Conservation (phyloP, 2,797 vertebrate genomes). For the Molossus molossus region DNA sequence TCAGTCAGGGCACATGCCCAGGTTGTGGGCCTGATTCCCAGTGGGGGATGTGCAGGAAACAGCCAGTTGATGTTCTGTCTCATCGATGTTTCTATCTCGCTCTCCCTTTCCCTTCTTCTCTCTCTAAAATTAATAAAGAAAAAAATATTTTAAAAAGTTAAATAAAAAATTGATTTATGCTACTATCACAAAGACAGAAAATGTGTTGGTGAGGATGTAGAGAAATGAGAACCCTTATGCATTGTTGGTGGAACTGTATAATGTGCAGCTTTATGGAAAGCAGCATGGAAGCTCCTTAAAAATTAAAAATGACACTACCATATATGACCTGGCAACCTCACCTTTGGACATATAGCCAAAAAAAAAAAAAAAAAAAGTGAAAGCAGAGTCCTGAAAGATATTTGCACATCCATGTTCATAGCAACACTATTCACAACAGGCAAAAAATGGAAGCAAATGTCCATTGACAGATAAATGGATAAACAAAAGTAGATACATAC, state of each 20-base stretch:
- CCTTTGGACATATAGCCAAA: not conserved
- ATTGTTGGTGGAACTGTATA: not conserved
- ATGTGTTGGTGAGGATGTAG: not conserved
- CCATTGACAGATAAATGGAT: not conserved
- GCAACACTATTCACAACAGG: not conserved
- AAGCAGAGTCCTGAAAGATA: slow-evolving; percentile 37
- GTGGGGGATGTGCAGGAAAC: no score
- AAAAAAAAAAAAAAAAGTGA: slow-evolving; percentile 41
- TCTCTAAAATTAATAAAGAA: not conserved
- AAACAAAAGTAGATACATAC: not conserved
- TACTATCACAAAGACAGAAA: slow-evolving; percentile 48
- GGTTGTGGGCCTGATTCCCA: no score
- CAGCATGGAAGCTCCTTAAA: not conserved
- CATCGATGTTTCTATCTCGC: no score
- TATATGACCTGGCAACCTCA: slow-evolving; percentile 35
- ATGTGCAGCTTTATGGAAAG: slow-evolving; percentile 47
- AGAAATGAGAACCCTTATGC: slow-evolving; percentile 16
- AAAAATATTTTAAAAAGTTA: not conserved
- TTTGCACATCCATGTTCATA: not conserved
- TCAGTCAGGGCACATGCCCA: no score
- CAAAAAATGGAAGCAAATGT: not conserved
- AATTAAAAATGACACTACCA: slow-evolving; percentile 42
- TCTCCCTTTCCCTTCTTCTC: no score
- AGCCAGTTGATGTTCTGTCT: no score
- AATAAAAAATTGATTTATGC: not conserved